These are phyloP conservation scores for Drosophila emarginata DNA, from an alignment of 2,888 invertebrate genomes.

Conservation along the genomic window DNA sequence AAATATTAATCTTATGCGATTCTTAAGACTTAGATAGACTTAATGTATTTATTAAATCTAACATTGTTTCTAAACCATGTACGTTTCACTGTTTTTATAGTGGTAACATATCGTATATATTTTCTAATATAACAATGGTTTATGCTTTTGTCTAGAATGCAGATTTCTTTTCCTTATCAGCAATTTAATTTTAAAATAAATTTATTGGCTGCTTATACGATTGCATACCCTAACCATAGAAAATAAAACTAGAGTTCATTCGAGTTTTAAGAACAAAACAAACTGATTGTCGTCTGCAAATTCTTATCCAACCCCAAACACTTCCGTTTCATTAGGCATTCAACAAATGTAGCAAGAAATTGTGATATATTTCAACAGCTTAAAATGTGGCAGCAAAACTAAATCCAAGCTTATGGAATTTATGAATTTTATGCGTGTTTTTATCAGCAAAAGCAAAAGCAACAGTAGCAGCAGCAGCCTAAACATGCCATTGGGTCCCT, in stretches of 20 bases:
- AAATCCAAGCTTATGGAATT: conserved; percentile 56
- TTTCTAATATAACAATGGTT: too few species aligned
- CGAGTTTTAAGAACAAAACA: background rate
- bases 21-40: too few species aligned
- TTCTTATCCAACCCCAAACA: background rate
- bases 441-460: conserved; percentile 53
- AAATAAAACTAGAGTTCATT: background rate
- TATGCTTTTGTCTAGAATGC: background rate
- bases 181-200: background rate
- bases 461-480: background rate
- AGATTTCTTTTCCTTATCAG: background rate
- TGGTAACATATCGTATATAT: too few species aligned
- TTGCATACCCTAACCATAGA: background rate
- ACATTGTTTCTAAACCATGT: too few species aligned
- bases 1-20: too few species aligned
- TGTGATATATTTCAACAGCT: conserved; percentile 62
- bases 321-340: conserved; percentile 48
- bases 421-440: conserved; percentile 75
- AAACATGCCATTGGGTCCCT: conserved; percentile 55
- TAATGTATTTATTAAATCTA: too few species aligned
- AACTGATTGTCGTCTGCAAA: conserved; percentile 4
- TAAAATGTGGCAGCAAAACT: conserved; percentile 38
- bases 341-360: conserved; percentile 53
- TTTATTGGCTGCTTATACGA: background rate
- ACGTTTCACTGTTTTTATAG: too few species aligned